phyloP scores from a whole-genome alignment of 2,888 invertebrate species.

The Pollenia griseotomentosa region DNA sequence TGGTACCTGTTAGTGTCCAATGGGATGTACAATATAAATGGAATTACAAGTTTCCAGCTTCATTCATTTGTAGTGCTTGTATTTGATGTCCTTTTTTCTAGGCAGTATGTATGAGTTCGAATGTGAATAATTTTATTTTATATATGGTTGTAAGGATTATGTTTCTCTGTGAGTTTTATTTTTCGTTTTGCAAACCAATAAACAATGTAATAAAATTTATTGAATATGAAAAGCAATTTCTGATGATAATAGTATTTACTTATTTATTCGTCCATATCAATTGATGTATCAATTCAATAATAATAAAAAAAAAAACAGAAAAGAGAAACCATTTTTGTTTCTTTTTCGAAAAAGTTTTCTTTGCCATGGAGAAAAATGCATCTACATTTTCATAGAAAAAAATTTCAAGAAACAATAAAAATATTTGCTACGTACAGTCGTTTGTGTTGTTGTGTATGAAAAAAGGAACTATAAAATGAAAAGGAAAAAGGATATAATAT shows the following conservation, averaged over 20 bases:
- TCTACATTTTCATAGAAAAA: not conserved
- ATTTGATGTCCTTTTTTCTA: not conserved
- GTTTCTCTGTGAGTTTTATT: not conserved
- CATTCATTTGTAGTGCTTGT: not conserved
- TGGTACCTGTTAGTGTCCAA: slow-evolving; percentile 39
- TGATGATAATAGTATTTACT: slow-evolving; percentile 61
- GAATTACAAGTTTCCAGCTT: slow-evolving; percentile 14
- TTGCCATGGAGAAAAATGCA: not conserved
- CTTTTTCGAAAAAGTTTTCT: slow-evolving; percentile 4
- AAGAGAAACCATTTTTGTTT: not conserved
- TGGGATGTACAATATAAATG: slow-evolving; percentile 15
- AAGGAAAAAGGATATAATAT: slow-evolving; percentile 57
- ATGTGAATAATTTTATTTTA: not conserved
- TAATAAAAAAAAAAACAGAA: slow-evolving; percentile 20
- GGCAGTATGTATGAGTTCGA: not conserved
- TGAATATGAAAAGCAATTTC: slow-evolving; percentile 62
- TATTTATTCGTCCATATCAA: slow-evolving; percentile 60
- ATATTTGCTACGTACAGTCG: slow-evolving; percentile 15
- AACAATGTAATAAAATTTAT: slow-evolving; percentile 61
- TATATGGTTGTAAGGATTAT: not conserved
- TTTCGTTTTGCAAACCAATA: slow-evolving; percentile 27
- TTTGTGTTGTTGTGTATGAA: not conserved
- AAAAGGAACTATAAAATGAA: slow-evolving; percentile 49
- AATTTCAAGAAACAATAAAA: slow-evolving; percentile 42
- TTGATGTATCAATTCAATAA: slow-evolving; percentile 57